Evolutionary conservation across 2,888 invertebrate species (phyloP).

Genomic region (Drosophila nigricruria): DNA sequence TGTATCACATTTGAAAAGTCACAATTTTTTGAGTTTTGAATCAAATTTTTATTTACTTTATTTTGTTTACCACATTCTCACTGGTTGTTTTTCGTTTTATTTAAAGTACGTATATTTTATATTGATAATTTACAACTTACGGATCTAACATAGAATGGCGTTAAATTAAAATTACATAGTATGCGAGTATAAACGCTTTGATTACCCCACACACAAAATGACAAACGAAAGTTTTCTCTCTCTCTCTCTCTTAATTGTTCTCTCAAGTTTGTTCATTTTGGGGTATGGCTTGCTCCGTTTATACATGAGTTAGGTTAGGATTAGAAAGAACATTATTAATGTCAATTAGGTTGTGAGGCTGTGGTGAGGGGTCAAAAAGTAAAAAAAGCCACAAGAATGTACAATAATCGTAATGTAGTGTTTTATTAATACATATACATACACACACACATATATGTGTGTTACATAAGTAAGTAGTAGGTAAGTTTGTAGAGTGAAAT

Average conservation of each 20-base stretch:
- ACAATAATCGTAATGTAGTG: constrained; percentile 63
- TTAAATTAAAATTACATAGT: constrained; percentile 81
- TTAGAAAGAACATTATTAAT: constrained; percentile 47
- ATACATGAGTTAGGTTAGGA: constrained; percentile 39
- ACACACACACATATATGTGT: constrained; percentile 36
- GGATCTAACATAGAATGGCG: constrained; percentile 77
- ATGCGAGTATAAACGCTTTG: constrained; percentile 64
- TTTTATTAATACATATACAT: constrained; percentile 49
- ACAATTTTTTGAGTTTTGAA: constrained; percentile 34
- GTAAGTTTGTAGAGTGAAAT: constrained; percentile 72
- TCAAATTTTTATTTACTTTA: constrained; percentile 67
- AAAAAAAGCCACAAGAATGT: constrained; percentile 77
- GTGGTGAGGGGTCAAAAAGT: constrained; percentile 40
- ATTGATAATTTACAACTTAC: constrained; percentile 85
- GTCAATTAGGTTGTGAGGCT: constrained; percentile 37
- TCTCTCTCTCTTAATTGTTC: background rate
- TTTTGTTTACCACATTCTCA: constrained; percentile 68
- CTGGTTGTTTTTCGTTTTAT: constrained; percentile 66
- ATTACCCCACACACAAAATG: constrained; percentile 34
- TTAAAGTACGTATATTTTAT: constrained; percentile 78
- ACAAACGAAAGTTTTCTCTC: background rate
- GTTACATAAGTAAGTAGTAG: constrained; percentile 66
- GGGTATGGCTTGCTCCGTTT: constrained; percentile 39
- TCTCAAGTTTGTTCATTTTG: constrained; percentile 1
- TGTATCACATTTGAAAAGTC: background rate